Evolutionary conservation across 2,113 vertebrate genomes (phyloP), one percentile per base, ranked within the genome.

Genomic region (Megaceryle torquata): DNA sequence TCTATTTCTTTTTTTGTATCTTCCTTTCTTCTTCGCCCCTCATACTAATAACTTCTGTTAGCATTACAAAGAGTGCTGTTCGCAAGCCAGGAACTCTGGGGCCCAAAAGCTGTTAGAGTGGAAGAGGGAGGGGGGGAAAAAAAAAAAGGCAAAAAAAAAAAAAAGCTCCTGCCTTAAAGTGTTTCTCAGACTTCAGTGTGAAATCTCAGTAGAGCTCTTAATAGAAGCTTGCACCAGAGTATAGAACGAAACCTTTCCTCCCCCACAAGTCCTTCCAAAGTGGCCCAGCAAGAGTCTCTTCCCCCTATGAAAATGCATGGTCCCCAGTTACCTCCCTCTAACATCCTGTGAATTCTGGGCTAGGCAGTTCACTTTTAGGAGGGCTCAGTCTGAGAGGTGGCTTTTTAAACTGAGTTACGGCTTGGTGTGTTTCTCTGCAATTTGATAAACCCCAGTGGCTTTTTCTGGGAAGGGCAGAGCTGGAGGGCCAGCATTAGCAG

Each of bases 401-500:
- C 14, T 46, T 31, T 39, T 59, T 61, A 2, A 63, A 57, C 10
- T 18, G 33, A 33, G 10, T 65, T 84, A 57, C n/a, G 33, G 33
- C 15, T 33, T 44, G 13, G 14, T 39, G 33, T 37, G 7, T 16
- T 6, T 22, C 33, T 48, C 29, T 69, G 2, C 14, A 44, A 44
- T 39, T 15, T 1, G 1, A 6, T 76, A 79, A 89, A 44, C 10
- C 3, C 6, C 1, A 4, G 8, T n/a, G 75, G 22, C 1, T 0
- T 60, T 29, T 59, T 46, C 14, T 51, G 31, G 15, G 37, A 15
- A 59, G 31, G 9, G 14, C 15, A 28, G 37, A n/a, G 39, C 15
- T 41, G 56, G 44, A 74, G 19, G 5, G 9, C 10, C 13, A 10
- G 18, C 16, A 7, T 29, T 56, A 14, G 5, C 3, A 25, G 33